phyloP scores from a whole-genome alignment of 2,888 invertebrate species.

The Nycteola revayana region DNA sequence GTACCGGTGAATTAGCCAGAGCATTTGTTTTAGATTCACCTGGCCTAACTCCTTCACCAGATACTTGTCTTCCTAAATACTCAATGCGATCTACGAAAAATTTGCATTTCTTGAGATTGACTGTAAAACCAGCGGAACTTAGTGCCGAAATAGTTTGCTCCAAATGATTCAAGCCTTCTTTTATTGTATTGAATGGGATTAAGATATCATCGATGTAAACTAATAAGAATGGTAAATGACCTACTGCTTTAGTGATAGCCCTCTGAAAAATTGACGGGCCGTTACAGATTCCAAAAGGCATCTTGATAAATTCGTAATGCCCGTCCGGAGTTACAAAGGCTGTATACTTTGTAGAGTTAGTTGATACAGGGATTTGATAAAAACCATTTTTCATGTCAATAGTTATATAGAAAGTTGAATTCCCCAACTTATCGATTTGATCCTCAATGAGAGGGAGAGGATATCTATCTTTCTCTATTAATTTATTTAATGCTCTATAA shows the following conservation, averaged over 20 bases:
- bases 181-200: not conserved
- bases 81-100: not conserved
- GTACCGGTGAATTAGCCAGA: not conserved
- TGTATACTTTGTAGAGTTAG: conserved; percentile 13
- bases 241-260: conserved; percentile 16
- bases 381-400: conserved; percentile 1
- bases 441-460: conserved; percentile 7
- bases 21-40: not conserved
- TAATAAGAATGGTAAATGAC: not conserved
- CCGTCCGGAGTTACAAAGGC: conserved; percentile 22
- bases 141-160: not conserved
- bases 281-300: conserved; percentile 27
- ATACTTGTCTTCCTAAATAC: not conserved
- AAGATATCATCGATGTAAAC: conserved; percentile 1
- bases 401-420: not conserved
- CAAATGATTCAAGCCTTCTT: not conserved
- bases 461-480: not conserved
- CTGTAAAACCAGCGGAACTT: not conserved
- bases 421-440: conserved; percentile 5
- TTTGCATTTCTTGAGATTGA: conserved; percentile 1
- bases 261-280: conserved; percentile 23
- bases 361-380: not conserved
- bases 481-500: conserved; percentile 1
- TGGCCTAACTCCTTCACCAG: not conserved
- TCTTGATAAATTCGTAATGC: conserved; percentile 19